Evolutionary conservation across 2,113 vertebrate genomes (phyloP), one percentile per base, ranked within the genome.

Genomic region (Papio anubis): DNA sequence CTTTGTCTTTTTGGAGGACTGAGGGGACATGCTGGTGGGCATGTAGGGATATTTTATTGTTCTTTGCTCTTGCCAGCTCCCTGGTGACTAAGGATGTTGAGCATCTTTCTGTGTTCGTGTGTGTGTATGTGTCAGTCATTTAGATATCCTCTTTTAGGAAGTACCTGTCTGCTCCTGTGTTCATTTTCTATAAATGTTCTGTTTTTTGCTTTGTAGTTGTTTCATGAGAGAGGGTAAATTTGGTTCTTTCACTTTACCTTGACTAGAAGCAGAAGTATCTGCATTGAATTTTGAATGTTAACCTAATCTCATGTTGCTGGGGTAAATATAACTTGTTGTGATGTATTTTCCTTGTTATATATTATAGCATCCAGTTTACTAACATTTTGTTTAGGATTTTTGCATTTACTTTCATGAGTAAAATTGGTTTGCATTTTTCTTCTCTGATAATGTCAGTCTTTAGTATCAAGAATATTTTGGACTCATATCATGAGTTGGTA

Each of bases 361-460:
- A 43, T 80, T 88, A 12, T 32, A 94, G 21, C 23, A 61, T 81
- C 25, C 13, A 66, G 20, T 68, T 86, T 75, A 57, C 40, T 90
- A 68, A 35, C 94, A 38, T 55, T 82, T 86, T 68, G 52, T 59
- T 92, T 89, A 75, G 79, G 70, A 73, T 35, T 94, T 86, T 95
- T 90, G 2, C 14, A 35, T 83, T 76, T 68, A 12, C n/a, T 79
- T 87, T 93, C 68, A 55, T 95, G 68, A 78, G 6, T 90, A 35
- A 89, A 21, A 79, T 50, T 52, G 64, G 14, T 48, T 76, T 94
- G 3, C 30, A 61, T 82, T 93, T 80, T 87, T 50, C 32, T 86
- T 92, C 27, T 90, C 35, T 93, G n/a, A 40, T 68, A 61, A 0
- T 78, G 25, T 86, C 59, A 87, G 14, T 10, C 50, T 90, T 85